Conservation (phyloP, 2,113 vertebrate species). For the Micronycteris hirsuta region DNA sequence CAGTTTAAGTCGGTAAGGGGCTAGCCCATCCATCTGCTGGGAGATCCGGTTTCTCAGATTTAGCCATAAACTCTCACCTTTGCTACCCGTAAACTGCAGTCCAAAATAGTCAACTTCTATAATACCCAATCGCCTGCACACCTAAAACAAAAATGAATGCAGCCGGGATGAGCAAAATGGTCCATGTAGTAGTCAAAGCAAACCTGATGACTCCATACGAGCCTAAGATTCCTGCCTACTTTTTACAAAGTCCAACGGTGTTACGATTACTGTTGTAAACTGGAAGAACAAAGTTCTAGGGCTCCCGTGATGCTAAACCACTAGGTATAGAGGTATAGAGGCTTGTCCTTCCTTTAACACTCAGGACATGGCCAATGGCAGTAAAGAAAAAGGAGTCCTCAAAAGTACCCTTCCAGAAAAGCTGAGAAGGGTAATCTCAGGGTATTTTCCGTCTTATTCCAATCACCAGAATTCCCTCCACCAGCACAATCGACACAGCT, state of each 20-base stretch:
- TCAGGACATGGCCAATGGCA: neutral
- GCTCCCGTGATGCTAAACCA: neutral
- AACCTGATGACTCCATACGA: neutral
- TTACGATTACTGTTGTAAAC: neutral
- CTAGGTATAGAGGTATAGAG: neutral
- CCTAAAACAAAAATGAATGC: constrained; percentile 82
- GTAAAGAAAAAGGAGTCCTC: neutral
- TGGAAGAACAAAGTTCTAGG: neutral
- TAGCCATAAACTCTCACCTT: constrained; percentile 97
- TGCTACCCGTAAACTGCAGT: constrained; percentile 95
- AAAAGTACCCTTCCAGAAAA: neutral
- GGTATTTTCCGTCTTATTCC: neutral
- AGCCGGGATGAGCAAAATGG: neutral
- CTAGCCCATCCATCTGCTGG: constrained; percentile 95
- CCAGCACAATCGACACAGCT: constrained; percentile 38
- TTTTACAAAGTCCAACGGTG: neutral
- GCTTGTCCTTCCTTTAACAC: neutral
- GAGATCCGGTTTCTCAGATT: constrained; percentile 98
- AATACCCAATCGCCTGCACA: constrained; percentile 95
- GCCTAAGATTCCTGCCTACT: neutral
- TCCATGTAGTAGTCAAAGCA: neutral
- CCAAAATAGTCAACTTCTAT: constrained; percentile 99
- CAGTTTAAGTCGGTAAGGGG: constrained; percentile 93
- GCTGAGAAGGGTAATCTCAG: neutral
- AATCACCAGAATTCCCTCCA: constrained; percentile 44